Conservation (phyloP, 2,113 vertebrate species). For the Macrotus californicus region DNA sequence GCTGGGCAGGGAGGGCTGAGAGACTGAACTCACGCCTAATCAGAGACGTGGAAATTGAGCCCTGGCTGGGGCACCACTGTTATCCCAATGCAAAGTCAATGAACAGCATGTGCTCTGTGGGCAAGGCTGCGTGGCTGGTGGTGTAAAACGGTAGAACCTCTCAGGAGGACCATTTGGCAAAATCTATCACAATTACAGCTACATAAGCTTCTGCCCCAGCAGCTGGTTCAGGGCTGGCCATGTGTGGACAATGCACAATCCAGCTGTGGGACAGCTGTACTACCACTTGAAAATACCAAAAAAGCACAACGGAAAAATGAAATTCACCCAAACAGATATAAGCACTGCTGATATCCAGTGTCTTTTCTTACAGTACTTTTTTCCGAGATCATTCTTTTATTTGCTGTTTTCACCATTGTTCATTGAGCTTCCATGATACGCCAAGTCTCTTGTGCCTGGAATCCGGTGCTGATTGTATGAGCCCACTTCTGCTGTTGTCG, state of each 20-base stretch:
- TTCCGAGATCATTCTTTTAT: background rate
- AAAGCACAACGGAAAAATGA: background rate
- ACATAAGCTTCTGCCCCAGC: background rate
- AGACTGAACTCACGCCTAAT: fast-evolving
- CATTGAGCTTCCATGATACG: background rate
- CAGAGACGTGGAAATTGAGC: background rate
- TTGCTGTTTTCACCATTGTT: background rate
- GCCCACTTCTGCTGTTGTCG: background rate
- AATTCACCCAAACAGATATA: background rate
- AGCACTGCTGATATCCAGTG: background rate
- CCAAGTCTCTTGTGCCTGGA: background rate
- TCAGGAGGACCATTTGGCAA: background rate
- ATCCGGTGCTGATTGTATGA: background rate
- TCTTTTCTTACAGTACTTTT: background rate
- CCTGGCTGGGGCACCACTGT: background rate
- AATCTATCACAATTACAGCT: background rate
- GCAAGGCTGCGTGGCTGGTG: background rate
- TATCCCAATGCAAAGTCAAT: background rate
- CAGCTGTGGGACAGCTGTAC: background rate
- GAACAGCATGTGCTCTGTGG: background rate
- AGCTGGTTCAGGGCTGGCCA: background rate
- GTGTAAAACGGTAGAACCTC: background rate
- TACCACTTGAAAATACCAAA: background rate
- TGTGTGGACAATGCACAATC: fast-evolving
- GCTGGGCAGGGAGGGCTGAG: background rate